Conservation (phyloP, 1,140 invertebrate genomes). For the Drosophila persimilis region DNA sequence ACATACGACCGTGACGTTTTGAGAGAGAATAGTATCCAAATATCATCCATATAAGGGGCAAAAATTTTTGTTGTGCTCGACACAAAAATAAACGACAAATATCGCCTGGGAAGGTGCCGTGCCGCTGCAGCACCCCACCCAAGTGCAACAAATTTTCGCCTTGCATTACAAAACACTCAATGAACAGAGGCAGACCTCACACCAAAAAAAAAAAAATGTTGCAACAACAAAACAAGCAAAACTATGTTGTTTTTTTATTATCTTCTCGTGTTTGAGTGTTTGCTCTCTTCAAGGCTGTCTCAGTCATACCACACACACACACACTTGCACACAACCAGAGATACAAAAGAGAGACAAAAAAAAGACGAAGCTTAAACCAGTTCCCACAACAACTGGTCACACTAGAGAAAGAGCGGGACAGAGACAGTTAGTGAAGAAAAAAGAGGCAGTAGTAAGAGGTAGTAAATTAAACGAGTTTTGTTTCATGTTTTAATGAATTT, state of each 20-base stretch:
- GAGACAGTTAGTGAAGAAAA: constrained; percentile 8
- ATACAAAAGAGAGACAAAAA: constrained; percentile 24
- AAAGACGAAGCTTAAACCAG: constrained; percentile 52
- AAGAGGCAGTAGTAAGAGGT: constrained; percentile 44
- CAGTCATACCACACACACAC: constrained; percentile 32
- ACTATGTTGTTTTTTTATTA: constrained; percentile 39
- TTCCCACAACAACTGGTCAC: constrained; percentile 30
- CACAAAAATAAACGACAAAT: too few relatives aligned
- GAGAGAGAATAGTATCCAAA: too few relatives aligned
- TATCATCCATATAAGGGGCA: too few relatives aligned
- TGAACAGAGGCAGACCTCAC: constrained; percentile 11
- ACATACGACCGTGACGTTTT: too few relatives aligned
- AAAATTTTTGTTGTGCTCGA: too few relatives aligned
- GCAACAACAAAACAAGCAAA: constrained; percentile 49
- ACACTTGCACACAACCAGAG: constrained; percentile 15
- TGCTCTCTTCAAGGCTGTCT: constrained; percentile 71
- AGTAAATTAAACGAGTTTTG: constrained; percentile 63
- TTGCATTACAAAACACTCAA: constrained; percentile 30
- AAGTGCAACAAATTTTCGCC: constrained; percentile 33
- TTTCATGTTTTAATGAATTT: constrained; percentile 45
- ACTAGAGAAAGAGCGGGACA: constrained; percentile 1
- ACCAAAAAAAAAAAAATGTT: constrained; percentile 46
- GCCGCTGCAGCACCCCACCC: too few relatives aligned
- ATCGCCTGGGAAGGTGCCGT: too few relatives aligned
- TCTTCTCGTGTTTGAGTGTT: constrained; percentile 12